Conservation (phyloP, 2,113 vertebrate genomes). For the Electrona antarctica region DNA sequence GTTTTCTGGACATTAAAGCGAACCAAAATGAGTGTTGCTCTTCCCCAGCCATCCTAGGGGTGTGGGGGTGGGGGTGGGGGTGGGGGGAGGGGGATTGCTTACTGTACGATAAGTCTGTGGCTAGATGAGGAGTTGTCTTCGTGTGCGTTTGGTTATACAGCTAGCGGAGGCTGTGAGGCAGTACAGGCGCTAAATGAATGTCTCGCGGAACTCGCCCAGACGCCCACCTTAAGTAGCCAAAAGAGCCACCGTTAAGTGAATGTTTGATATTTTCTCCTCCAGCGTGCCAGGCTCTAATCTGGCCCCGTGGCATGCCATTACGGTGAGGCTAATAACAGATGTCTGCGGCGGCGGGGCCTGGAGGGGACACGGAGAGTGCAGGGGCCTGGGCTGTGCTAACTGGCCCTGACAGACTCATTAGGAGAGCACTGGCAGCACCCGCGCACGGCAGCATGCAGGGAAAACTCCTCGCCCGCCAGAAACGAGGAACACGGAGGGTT, state of each 20-base stretch:
- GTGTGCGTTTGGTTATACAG: slow-evolving; percentile 14
- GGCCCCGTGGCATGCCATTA: slow-evolving; percentile 82
- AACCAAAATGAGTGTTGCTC: no score
- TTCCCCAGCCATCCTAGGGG: no score
- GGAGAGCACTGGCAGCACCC: slow-evolving; percentile 78
- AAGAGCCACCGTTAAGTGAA: slow-evolving; percentile 67
- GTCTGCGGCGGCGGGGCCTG: slow-evolving; percentile 67
- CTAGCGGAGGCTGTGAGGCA: slow-evolving; percentile 57
- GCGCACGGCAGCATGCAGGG: slow-evolving; percentile 52
- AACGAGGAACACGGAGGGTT: neutral
- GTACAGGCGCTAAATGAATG: slow-evolving; percentile 55
- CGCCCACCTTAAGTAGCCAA: slow-evolving; percentile 47
- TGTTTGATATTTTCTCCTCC: slow-evolving; percentile 74
- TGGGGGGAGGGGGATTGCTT: no score
- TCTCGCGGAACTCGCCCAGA: slow-evolving; percentile 48
- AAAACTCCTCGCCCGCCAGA: slow-evolving; percentile 53
- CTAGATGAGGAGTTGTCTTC: no score
- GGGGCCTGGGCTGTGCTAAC: slow-evolving; percentile 72
- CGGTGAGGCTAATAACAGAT: slow-evolving; percentile 82
- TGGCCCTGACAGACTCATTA: slow-evolving; percentile 85
- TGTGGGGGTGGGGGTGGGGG: no score
- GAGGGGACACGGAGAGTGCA: slow-evolving; percentile 62
- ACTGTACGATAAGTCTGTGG: no score
- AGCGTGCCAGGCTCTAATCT: slow-evolving; percentile 75
- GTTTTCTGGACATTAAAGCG: no score